Base-by-base conservation (phyloP, 1,140 invertebrate genomes). In the Bicyclus anynana region DNA sequence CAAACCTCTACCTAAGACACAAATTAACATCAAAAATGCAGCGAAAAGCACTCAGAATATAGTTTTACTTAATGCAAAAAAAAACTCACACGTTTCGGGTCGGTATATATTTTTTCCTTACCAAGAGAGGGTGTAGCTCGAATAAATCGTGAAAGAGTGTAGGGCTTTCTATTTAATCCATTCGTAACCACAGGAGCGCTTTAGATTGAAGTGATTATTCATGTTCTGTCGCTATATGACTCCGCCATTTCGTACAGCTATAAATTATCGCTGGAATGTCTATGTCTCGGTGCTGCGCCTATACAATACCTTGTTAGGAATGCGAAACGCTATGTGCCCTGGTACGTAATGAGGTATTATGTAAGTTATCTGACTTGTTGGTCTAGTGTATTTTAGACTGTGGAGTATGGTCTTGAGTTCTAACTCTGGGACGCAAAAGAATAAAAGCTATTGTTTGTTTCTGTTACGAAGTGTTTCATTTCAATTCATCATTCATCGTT, bases 151-250 rank as follows among this genome's bases (percentile, higher is more conserved):
- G 40, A 44, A 44, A 18, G 40, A 44, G 40, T 9, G 16, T n/a
- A 44, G 17, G 40, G 40, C 40, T 44, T 44, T 44, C 40, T 44
- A 44, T 44, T 44, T 44, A 20, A 44, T 44, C 40, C 40, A 44
- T 44, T 44, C 40, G 16, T 50, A 49, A 56, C 46, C 54, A 50
- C 23, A 40, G 35, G 48, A 26, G 48, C 48, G 48, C 42, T 49
- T 58, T 52, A 50, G 37, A 58, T 58, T 50, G 48, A 46, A 58
- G 48, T 58, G 55, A 58, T 52, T 58, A 58, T 58, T 58, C 55
- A 49, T 51, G 55, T 52, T 51, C 48, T 52, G 38, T 44, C 40
- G 33, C 48, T 46, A 35, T 46, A 35, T 44, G 48, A 42, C 40
- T 58, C 38, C 29, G 46, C 46, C 21, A 33, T 52, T 51, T 51